phyloP scores from a whole-genome alignment of 2,797 vertebrate species.

The Ctenosaura bakeri region DNA sequence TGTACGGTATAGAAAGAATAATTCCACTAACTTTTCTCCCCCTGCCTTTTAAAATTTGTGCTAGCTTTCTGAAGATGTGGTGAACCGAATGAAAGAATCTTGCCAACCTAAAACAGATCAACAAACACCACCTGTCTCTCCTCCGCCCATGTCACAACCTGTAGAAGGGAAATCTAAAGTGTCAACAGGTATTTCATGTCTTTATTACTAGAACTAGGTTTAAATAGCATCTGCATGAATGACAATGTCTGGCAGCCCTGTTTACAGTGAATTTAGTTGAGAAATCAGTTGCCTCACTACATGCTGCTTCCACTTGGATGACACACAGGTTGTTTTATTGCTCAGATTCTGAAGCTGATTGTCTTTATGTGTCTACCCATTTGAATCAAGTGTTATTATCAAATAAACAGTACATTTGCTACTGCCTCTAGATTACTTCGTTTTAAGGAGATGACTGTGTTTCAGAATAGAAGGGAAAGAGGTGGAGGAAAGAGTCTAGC shows the following conservation, averaged over 20 bases:
- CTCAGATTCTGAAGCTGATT: background rate
- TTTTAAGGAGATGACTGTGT: too few species aligned
- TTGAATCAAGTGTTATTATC: background rate
- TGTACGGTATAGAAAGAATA: background rate
- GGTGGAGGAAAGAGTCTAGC: too few species aligned
- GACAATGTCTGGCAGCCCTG: background rate
- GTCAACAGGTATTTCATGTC: conserved; percentile 69
- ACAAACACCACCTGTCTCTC: background rate
- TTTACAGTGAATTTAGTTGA: background rate
- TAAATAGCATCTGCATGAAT: accelerated
- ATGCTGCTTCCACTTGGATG: background rate
- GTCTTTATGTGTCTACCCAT: background rate
- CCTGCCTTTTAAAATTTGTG: background rate
- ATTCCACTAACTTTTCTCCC: background rate
- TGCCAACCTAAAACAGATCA: conserved; percentile 58
- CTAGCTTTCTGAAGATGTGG: conserved; percentile 92
- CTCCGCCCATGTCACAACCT: conserved; percentile 22
- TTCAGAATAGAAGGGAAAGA: too few species aligned
- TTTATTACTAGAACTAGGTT: background rate
- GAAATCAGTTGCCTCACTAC: conserved; percentile 15
- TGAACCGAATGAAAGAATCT: conserved; percentile 90
- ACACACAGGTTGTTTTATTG: accelerated
- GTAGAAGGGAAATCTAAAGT: conserved; percentile 43
- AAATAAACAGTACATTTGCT: background rate
- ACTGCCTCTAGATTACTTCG: background rate